Evolutionary conservation across 2,888 invertebrate genomes (phyloP).

Genomic region (Macrophya annulata): DNA sequence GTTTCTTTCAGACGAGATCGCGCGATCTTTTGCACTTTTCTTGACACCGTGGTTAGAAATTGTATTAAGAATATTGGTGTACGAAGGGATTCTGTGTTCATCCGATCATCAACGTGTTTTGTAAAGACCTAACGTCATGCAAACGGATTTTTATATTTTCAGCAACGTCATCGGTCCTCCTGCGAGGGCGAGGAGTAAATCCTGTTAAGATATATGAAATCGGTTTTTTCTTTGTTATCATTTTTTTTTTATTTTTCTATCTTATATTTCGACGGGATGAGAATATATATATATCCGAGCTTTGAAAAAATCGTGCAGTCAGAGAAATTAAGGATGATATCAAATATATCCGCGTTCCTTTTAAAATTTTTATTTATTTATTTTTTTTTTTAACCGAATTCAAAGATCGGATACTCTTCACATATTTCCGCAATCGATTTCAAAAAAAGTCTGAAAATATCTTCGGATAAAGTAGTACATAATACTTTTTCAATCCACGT

Average conservation of each 20-base stretch:
- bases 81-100: background rate
- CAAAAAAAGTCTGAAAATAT: background rate
- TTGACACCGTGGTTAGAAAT: background rate
- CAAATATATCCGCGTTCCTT: background rate
- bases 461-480: background rate
- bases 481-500: background rate
- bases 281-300: background rate
- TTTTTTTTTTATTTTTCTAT: background rate
- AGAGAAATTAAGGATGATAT: background rate
- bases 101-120: conserved; percentile 13
- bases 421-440: background rate
- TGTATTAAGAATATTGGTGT: background rate
- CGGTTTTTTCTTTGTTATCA: background rate
- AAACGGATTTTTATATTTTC: background rate
- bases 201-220: background rate
- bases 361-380: background rate
- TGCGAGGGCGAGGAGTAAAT: background rate
- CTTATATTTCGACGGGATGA: background rate
- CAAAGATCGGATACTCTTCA: background rate
- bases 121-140: background rate
- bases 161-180: conserved; percentile 1
- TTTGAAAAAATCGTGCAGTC: background rate
- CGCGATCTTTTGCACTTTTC: conserved; percentile 24
- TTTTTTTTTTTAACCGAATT: background rate
- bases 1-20: background rate